Evolutionary conservation across 2,797 vertebrate genomes (phyloP).

Genomic region (Sarcophilus harrisii): DNA sequence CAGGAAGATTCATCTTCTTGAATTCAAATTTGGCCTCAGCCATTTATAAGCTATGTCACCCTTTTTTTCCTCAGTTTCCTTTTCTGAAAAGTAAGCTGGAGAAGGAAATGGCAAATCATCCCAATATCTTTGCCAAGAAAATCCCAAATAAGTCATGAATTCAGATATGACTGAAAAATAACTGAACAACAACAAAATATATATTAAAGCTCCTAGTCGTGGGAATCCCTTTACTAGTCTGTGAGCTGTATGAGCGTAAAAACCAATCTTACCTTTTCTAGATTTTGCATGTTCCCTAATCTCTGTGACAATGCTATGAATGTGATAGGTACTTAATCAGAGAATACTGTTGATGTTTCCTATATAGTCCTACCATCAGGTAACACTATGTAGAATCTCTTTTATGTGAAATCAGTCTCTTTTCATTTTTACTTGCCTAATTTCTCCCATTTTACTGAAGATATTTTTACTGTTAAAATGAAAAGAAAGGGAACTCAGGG

Average conservation of each 20-base stretch:
- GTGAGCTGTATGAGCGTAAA: not conserved
- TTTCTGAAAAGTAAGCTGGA: not conserved
- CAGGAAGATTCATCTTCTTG: not conserved
- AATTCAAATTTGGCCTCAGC: not conserved
- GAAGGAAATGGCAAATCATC: not conserved
- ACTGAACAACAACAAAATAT: not conserved
- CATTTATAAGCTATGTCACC: not conserved
- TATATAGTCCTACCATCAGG: conserved; percentile 16
- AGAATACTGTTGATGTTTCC: not conserved
- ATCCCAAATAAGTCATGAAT: not conserved
- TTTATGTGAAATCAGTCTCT: conserved; percentile 50
- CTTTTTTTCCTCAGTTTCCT: not conserved
- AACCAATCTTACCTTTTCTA: not conserved
- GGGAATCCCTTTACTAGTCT: not conserved
- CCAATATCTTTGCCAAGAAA: not conserved
- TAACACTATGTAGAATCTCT: not conserved
- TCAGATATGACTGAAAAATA: not conserved
- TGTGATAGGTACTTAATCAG: not conserved
- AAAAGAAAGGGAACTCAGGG: conserved; percentile 50
- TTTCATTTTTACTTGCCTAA: conserved; percentile 40
- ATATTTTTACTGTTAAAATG: conserved; percentile 60
- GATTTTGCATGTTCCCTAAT: not conserved
- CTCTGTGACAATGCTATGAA: not conserved
- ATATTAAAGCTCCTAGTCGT: not conserved
- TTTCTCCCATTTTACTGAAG: conserved; percentile 59